Percentiles rank a stretch among this genome's conserved stretches.
phyloP scores from a whole-genome alignment of 2,113 vertebrate species.

The Coptodon rendalli region DNA sequence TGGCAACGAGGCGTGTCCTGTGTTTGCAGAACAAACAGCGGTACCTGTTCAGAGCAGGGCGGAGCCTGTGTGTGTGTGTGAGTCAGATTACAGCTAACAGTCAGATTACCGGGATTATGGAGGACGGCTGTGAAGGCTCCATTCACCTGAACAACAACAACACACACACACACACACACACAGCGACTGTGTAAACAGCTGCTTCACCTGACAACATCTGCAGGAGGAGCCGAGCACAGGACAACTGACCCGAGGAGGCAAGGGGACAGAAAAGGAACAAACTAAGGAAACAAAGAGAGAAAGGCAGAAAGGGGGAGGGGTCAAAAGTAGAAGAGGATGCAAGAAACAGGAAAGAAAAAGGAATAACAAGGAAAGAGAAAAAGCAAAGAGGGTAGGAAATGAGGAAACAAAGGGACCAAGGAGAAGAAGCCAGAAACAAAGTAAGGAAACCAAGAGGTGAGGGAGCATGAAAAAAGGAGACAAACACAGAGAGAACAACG shows the following conservation, averaged over 20 bases:
- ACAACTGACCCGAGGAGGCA: not conserved
- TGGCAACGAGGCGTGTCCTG: slow-evolving; percentile 83
- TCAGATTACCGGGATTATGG: slow-evolving; percentile 60
- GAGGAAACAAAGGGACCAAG: not conserved
- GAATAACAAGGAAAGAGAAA: not conserved
- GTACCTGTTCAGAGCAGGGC: slow-evolving; percentile 78
- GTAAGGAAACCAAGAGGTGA: not conserved
- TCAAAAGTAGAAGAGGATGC: not conserved
- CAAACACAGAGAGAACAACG: too few relatives aligned
- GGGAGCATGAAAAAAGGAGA: not conserved
- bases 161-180: not conserved
- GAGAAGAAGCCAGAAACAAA: not conserved
- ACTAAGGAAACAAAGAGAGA: not conserved
- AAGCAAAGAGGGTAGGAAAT: not conserved
- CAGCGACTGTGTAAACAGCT: not conserved
- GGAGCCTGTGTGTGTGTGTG: slow-evolving; percentile 6
- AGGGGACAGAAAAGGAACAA: not conserved
- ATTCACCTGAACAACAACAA: slow-evolving; percentile 11
- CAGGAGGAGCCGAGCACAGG: not conserved
- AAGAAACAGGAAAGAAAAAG: not conserved
- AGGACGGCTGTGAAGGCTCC: not conserved
- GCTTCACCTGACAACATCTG: not conserved
- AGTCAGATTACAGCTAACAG: slow-evolving; percentile 54
- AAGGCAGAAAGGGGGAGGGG: not conserved
- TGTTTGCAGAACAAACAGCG: slow-evolving; percentile 96